Evolutionary conservation across 2,113 vertebrate genomes (phyloP).

Genomic region (Phycodurus eques): DNA sequence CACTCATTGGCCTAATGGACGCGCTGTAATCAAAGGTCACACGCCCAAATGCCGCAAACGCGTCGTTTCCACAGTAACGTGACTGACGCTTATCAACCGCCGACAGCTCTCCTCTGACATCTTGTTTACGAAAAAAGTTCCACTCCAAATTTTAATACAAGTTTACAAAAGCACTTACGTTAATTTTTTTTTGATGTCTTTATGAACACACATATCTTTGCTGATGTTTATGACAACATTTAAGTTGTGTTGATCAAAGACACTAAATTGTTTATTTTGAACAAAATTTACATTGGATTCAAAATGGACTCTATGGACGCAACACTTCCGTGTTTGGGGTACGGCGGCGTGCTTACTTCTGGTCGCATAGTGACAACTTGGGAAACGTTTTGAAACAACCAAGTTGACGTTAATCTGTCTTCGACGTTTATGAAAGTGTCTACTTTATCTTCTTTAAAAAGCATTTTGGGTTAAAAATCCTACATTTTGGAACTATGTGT

Average conservation of each 20-base stretch:
- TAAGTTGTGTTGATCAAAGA: no score
- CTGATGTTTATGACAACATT: neutral
- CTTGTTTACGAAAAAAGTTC: neutral
- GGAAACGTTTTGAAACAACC: no score
- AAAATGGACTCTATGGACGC: no score
- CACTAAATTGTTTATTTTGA: no score
- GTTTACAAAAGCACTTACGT: neutral
- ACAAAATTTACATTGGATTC: no score
- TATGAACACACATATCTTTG: neutral
- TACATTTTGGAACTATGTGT: neutral
- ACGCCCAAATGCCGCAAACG: slow-evolving; percentile 16
- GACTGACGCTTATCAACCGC: slow-evolving; percentile 34
- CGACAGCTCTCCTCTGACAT: slow-evolving; percentile 8
- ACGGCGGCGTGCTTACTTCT: no score
- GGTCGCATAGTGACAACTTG: no score
- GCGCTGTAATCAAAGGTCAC: slow-evolving; percentile 40
- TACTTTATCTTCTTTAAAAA: no score
- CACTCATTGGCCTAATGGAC: slow-evolving; percentile 34
- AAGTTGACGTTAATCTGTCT: no score
- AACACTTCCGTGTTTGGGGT: no score
- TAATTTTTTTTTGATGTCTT: neutral
- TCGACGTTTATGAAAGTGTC: no score
- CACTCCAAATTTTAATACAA: neutral
- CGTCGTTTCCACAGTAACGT: slow-evolving; percentile 9
- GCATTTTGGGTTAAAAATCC: no score